Evolutionary conservation across 2,888 invertebrate genomes (phyloP).

Genomic region (Epiblema foenella): DNA sequence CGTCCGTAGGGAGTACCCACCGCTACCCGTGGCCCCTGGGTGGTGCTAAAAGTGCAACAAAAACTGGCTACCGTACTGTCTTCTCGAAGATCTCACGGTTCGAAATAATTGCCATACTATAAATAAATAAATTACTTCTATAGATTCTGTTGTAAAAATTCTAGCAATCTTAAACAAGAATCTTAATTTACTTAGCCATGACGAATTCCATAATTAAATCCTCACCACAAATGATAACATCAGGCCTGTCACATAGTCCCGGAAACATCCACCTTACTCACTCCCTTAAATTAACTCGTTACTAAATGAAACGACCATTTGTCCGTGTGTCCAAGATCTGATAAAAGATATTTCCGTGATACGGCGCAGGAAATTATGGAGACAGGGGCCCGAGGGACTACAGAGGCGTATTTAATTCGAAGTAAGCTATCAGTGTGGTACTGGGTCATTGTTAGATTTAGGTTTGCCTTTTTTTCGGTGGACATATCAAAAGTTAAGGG

Average conservation of each 20-base stretch:
- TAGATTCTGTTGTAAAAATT: neutral
- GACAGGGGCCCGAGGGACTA: neutral
- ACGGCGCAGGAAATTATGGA: neutral
- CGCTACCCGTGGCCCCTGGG: too few species aligned
- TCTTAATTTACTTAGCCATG: conserved; percentile 1
- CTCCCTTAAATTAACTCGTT: conserved; percentile 37
- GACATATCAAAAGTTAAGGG: too few species aligned
- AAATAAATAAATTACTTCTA: too few species aligned
- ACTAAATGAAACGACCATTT: conserved; percentile 39
- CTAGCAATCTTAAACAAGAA: neutral
- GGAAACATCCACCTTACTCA: conserved; percentile 16
- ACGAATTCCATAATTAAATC: conserved; percentile 8
- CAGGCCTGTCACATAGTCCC: conserved; percentile 24
- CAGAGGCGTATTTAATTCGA: neutral
- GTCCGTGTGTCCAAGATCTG: conserved; percentile 25
- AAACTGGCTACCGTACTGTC: too few species aligned
- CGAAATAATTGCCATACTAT: too few species aligned
- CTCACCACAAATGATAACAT: conserved; percentile 5
- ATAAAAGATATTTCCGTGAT: conserved; percentile 25
- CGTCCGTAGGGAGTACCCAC: too few species aligned
- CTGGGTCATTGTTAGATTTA: too few species aligned
- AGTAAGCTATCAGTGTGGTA: neutral
- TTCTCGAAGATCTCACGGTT: too few species aligned
- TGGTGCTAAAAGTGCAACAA: too few species aligned
- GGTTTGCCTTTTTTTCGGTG: too few species aligned